phyloP scores from a whole-genome alignment of 2,797 vertebrate genomes.

The Xyrichtys novacula region DNA sequence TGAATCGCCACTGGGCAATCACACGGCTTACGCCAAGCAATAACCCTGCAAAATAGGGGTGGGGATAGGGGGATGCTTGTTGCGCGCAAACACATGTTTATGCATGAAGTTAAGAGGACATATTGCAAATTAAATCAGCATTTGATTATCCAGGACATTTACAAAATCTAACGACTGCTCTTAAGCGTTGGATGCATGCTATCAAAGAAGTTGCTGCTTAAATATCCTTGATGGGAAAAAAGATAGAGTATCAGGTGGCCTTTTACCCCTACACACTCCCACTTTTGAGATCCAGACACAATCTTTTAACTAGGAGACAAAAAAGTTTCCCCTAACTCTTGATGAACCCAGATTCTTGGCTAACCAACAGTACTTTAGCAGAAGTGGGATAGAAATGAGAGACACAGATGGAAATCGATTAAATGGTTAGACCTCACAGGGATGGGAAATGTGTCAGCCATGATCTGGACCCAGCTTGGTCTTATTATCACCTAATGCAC shows the following conservation, averaged over 20 bases:
- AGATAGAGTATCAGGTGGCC: neutral
- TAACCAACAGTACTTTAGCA: constrained; percentile 19
- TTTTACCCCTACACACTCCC: constrained; percentile 2
- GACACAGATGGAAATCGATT: constrained; percentile 74
- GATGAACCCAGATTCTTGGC: constrained; percentile 1
- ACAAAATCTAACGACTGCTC: too few species aligned
- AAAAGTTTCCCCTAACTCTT: neutral
- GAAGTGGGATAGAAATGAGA: constrained; percentile 49
- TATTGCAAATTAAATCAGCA: too few species aligned
- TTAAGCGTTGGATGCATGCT: constrained; percentile 27
- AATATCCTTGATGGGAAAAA: constrained; percentile 17
- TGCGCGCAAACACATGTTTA: constrained; percentile 19
- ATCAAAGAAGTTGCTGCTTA: constrained; percentile 35
- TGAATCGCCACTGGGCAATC: constrained; percentile 55
- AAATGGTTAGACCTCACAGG: constrained; percentile 69
- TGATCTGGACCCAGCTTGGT: constrained; percentile 65
- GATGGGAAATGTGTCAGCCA: constrained; percentile 69
- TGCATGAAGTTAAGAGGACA: neutral
- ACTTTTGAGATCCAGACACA: neutral
- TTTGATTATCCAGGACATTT: too few species aligned
- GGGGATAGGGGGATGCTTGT: neutral
- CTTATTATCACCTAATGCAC: constrained; percentile 72
- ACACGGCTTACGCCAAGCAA: constrained; percentile 24
- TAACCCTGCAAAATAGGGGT: constrained; percentile 19
- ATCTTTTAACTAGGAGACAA: neutral